These are phyloP conservation scores for Corythoichthys intestinalis DNA, from an alignment of 2,113 vertebrate species.

Conservation along the genomic window DNA sequence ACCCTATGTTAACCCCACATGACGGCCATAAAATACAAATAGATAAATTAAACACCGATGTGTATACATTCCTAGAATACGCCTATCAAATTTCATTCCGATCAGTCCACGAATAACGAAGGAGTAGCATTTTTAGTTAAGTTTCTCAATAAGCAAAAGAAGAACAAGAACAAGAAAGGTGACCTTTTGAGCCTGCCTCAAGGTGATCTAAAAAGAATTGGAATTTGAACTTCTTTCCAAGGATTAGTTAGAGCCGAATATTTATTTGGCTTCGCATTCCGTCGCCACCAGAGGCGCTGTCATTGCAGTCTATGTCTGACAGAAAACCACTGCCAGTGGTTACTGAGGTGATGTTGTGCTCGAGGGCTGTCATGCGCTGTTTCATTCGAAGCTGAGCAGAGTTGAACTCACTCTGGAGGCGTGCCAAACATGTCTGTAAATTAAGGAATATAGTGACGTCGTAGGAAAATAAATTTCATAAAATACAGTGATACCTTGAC, in stretches of 20 bases:
- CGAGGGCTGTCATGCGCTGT: conserved; percentile 80
- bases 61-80: no score
- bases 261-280: conserved; percentile 65
- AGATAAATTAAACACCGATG: no score
- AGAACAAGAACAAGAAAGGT: no score
- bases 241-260: conserved; percentile 56
- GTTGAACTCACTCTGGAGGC: conserved; percentile 81
- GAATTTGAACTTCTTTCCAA: no score
- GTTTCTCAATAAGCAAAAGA: no score
- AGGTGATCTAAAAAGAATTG: no score
- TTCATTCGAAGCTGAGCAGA: conserved; percentile 85
- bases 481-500: not conserved
- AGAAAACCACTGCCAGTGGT: conserved; percentile 77
- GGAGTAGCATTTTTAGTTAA: no score
- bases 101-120: no score
- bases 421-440: conserved; percentile 73
- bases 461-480: not conserved
- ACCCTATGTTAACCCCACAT: no score
- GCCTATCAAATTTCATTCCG: no score
- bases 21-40: no score
- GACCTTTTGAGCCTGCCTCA: no score
- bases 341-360: conserved; percentile 64
- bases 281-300: conserved; percentile 66
- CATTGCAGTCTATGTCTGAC: conserved; percentile 74
- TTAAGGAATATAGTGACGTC: not conserved